Evolutionary conservation across 2,797 vertebrate genomes (phyloP).

Genomic region (Epinephelus coioides): DNA sequence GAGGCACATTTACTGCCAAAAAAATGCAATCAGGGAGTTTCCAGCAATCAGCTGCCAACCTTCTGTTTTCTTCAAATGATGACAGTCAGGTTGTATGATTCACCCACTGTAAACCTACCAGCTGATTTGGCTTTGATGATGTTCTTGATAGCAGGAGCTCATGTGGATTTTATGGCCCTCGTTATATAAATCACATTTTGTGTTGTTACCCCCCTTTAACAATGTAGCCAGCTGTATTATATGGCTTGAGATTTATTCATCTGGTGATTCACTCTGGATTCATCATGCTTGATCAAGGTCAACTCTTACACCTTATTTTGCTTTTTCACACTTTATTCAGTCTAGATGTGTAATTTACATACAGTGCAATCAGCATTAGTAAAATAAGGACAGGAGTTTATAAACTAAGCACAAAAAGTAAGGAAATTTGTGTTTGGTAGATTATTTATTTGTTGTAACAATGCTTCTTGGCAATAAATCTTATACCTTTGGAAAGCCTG

Average conservation of each 20-base stretch:
- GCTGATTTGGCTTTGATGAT: background rate
- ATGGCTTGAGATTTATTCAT: background rate
- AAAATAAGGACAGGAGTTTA: background rate
- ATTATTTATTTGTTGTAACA: too few species aligned
- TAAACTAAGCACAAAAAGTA: too few species aligned
- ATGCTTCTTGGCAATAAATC: too few species aligned
- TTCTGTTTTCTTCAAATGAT: background rate
- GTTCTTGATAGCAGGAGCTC: background rate
- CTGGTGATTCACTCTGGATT: constrained; percentile 6
- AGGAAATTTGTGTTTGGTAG: too few species aligned
- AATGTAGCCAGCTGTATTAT: background rate
- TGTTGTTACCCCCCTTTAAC: background rate
- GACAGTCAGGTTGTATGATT: background rate
- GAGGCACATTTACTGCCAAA: constrained; percentile 7
- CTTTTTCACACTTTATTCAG: background rate
- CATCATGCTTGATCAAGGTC: background rate
- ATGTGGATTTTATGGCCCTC: background rate
- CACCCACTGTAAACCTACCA: background rate
- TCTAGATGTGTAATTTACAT: background rate
- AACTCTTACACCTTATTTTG: background rate
- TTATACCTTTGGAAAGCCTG: too few species aligned
- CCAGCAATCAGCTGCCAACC: background rate
- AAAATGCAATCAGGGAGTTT: constrained; percentile 21
- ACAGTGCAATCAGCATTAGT: background rate
- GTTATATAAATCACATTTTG: constrained; percentile 1